Percentiles rank a stretch among this genome's conserved stretches.
These are phyloP conservation scores for Holothuria leucospilota DNA, from an alignment of 53 echinoderm and acorn worm species.

Conservation along the genomic window DNA sequence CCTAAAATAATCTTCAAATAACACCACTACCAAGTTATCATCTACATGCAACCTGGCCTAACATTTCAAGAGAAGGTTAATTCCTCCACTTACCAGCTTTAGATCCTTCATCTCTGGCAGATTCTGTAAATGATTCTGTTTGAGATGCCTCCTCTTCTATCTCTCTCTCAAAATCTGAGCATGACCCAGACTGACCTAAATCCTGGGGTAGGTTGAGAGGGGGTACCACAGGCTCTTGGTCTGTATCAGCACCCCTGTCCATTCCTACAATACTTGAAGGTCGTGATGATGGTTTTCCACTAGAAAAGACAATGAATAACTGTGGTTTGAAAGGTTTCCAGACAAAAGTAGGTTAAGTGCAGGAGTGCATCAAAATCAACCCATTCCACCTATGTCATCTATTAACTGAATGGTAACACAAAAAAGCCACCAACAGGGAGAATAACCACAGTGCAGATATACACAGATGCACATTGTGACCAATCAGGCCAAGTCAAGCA, in stretches of 20 bases:
- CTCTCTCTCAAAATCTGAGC: constrained; percentile 45
- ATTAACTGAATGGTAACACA: no score
- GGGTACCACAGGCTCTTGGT: constrained; percentile 28
- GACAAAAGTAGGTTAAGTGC: neutral
- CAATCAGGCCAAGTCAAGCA: no score
- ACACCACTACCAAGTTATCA: no score
- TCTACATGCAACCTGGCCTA: no score
- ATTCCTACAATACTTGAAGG: constrained; percentile 62
- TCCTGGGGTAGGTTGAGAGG: constrained; percentile 24
- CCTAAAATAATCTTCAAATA: no score
- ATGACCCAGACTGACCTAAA: constrained; percentile 14
- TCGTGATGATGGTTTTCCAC: constrained; percentile 63
- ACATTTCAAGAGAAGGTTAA: no score
- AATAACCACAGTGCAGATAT: no score
- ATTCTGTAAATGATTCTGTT: constrained; percentile 68
- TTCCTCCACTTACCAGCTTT: no score
- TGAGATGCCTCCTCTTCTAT: constrained; percentile 52
- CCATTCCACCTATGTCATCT: no score
- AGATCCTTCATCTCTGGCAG: constrained; percentile 61
- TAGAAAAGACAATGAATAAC: neutral
- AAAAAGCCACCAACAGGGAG: no score
- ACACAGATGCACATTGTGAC: no score
- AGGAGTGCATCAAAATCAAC: no score
- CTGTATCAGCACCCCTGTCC: constrained; percentile 53
- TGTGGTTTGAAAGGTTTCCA: neutral